phyloP scores from a whole-genome alignment of 2,888 invertebrate species.

The Macrosiphum euphorbiae region DNA sequence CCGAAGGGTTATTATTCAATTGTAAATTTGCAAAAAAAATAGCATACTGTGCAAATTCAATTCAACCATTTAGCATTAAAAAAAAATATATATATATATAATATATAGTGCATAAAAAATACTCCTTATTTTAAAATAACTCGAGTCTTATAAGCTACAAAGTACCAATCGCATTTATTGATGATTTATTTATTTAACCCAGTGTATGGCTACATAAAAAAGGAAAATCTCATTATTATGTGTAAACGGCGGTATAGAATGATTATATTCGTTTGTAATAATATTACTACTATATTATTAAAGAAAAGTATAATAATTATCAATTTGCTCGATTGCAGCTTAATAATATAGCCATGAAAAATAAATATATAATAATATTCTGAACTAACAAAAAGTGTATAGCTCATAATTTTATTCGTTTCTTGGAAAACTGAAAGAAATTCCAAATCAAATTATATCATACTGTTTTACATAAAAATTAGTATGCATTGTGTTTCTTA shows the following conservation, averaged over 20 bases:
- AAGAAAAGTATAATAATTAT: slow-evolving; percentile 39
- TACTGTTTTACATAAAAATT: background rate
- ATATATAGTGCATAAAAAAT: background rate
- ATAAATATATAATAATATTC: background rate
- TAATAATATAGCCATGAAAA: background rate
- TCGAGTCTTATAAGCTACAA: slow-evolving; percentile 2
- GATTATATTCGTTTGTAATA: slow-evolving; percentile 15
- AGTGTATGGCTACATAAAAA: background rate
- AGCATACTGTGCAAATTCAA: background rate
- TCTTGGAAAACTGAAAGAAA: background rate
- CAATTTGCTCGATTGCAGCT: background rate
- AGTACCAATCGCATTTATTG: slow-evolving; percentile 13
- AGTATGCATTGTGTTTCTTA: background rate
- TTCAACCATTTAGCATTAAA: background rate
- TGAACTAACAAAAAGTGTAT: background rate
- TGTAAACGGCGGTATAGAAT: background rate
- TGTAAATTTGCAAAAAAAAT: background rate
- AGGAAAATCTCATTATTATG: slow-evolving; percentile 23
- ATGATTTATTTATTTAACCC: slow-evolving; percentile 40
- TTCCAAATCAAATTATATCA: background rate
- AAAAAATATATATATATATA: too few relatives aligned
- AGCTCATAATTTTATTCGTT: background rate
- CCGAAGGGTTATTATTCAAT: background rate
- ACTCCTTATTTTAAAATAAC: background rate
- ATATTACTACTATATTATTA: background rate